phyloP scores from a whole-genome alignment of 1,140 invertebrate genomes.

The Nephotettix cincticeps region DNA sequence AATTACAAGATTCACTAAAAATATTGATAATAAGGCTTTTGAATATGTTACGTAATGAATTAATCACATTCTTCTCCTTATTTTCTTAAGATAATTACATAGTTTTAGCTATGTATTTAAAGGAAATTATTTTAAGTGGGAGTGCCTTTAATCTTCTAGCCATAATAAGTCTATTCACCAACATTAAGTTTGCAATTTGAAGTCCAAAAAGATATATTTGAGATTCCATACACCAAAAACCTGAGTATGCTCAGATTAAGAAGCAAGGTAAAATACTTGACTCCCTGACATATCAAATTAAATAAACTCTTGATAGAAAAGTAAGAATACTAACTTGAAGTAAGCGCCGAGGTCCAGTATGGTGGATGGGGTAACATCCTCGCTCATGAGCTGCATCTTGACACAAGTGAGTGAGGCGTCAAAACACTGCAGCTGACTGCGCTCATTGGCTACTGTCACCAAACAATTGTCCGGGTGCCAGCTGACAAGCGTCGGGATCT shows the following conservation, averaged over 20 bases:
- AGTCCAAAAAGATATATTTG: neutral
- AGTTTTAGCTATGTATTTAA: too few species aligned
- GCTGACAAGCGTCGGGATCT: constrained; percentile 66
- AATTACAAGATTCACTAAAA: too few species aligned
- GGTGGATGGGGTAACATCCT: constrained; percentile 62
- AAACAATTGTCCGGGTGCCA: constrained; percentile 73
- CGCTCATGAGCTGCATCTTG: constrained; percentile 64
- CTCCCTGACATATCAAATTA: neutral
- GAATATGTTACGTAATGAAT: too few species aligned
- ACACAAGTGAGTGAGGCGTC: constrained; percentile 68
- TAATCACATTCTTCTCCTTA: too few species aligned
- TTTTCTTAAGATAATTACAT: too few species aligned
- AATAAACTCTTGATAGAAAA: neutral
- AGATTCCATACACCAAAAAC: neutral
- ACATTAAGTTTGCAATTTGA: too few species aligned
- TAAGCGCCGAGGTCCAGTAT: constrained; percentile 68
- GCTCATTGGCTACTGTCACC: constrained; percentile 66
- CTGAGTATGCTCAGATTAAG: neutral
- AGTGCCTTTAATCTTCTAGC: too few species aligned
- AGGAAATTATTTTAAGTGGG: too few species aligned
- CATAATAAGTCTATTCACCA: too few species aligned
- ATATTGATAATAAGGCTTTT: too few species aligned
- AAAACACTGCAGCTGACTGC: constrained; percentile 75
- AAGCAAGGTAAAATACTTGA: neutral
- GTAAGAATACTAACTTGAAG: constrained; percentile 56